Evolutionary conservation across 2,797 vertebrate species (phyloP).

Genomic region (Synaphobranchus kaupii): DNA sequence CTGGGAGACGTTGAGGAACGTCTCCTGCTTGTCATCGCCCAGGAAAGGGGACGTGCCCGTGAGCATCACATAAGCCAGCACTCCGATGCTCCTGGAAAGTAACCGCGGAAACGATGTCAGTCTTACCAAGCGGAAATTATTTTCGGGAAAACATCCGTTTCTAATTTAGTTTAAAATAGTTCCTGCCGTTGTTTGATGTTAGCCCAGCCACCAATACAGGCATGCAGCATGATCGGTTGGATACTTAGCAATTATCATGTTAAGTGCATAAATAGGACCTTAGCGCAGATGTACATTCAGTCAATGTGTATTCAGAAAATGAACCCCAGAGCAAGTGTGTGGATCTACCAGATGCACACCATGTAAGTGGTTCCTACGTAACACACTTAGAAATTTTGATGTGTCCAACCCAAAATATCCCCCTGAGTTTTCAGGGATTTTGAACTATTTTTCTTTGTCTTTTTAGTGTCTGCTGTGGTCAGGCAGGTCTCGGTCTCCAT

Average conservation of each 20-base stretch:
- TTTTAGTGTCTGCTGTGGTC: background rate
- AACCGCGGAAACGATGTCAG: background rate
- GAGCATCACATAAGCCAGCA: conserved; percentile 89
- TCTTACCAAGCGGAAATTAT: background rate
- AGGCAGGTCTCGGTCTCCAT: background rate
- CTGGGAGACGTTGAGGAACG: conserved; percentile 91
- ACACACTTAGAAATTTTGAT: background rate
- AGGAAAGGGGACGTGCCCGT: conserved; percentile 90
- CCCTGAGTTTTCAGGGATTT: too few species aligned
- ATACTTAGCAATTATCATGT: background rate
- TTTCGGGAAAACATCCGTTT: background rate
- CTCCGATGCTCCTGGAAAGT: conserved; percentile 85
- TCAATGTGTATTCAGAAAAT: background rate
- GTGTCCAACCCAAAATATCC: background rate
- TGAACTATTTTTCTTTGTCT: background rate
- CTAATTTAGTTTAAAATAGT: background rate
- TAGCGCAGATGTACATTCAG: background rate
- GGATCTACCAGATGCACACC: background rate
- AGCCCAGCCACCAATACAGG: too few species aligned
- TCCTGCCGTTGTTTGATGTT: background rate
- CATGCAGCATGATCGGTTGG: background rate
- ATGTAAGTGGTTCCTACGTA: background rate
- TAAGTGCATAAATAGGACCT: background rate
- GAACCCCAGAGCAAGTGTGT: background rate
- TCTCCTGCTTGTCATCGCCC: conserved; percentile 89